A percentile compares a stretch with the other conserved stretches of the same genome.
Conservation (phyloP, 2,113 vertebrate species). For the Ceuthmochares aereus region DNA sequence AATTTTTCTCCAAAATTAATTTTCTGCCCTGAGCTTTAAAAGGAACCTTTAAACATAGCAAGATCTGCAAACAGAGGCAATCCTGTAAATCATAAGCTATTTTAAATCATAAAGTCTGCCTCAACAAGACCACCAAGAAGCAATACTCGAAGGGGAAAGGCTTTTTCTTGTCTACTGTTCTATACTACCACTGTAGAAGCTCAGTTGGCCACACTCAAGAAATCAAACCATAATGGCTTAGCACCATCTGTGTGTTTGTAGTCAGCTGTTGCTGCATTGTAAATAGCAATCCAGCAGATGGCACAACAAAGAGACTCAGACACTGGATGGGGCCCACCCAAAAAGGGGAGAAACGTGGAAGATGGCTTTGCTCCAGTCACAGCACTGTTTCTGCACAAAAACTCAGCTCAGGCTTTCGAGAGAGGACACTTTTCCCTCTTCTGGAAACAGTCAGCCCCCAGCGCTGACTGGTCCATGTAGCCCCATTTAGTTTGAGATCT, state of each 20-base stretch:
- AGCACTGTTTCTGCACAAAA: not conserved
- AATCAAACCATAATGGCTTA: not conserved
- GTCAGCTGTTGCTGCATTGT: not conserved
- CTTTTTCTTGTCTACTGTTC: not conserved
- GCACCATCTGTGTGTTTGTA: not conserved
- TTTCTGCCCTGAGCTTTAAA: not conserved
- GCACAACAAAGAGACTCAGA: conserved; percentile 10
- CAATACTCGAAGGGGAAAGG: not conserved
- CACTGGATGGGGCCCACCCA: not conserved
- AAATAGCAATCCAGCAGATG: conserved; percentile 63
- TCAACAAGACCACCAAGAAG: not conserved
- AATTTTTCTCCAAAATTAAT: not conserved
- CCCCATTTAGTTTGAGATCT: accelerated
- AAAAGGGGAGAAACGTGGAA: not conserved
- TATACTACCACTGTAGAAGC: not conserved
- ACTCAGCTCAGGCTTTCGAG: not conserved
- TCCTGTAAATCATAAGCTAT: not conserved
- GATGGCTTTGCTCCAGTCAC: not conserved
- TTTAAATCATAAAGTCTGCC: not conserved
- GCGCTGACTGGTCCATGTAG: not conserved
- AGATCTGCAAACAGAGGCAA: not conserved
- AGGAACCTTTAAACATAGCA: not conserved
- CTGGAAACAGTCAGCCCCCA: not conserved
- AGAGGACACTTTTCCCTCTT: not conserved
- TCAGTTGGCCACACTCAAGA: not conserved